phyloP scores from a whole-genome alignment of 2,888 invertebrate genomes.

The Spisula solida region DNA sequence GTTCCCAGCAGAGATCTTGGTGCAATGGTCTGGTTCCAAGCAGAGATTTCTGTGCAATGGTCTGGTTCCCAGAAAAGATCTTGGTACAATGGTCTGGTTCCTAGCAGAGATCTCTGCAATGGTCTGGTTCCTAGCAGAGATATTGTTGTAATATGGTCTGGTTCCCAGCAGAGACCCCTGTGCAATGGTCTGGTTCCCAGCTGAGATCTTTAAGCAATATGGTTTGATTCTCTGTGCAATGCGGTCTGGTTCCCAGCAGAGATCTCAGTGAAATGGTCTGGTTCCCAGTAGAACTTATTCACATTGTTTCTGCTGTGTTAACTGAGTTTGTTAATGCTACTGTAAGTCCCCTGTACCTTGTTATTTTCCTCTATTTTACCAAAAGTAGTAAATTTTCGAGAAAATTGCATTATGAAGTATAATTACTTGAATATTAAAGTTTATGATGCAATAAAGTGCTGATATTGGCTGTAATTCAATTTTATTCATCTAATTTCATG shows the following conservation, averaged over 20 bases:
- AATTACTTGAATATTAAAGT: not conserved
- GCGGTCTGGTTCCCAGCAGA: no score
- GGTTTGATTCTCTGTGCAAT: no score
- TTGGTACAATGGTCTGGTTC: not conserved
- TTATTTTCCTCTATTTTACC: not conserved
- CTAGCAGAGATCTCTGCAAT: not conserved
- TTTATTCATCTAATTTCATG: slow-evolving; percentile 12
- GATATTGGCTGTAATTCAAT: slow-evolving; percentile 5
- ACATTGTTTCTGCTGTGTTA: not conserved
- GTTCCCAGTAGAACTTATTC: not conserved
- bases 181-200: not conserved
- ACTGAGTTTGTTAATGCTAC: not conserved
- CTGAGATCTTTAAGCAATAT: no score
- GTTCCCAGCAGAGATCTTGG: no score
- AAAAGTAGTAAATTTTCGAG: not conserved
- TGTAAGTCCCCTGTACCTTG: not conserved
- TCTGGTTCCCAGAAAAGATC: not conserved
- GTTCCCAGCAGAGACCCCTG: not conserved
- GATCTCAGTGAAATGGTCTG: no score
- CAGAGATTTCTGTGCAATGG: not conserved
- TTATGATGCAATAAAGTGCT: not conserved
- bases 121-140: no score
- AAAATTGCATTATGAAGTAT: slow-evolving; percentile 20
- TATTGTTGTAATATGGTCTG: not conserved
- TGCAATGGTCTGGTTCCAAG: slow-evolving; percentile 2